Base-by-base conservation (phyloP, 1,140 invertebrate species). In the Chrysopa pallens region DNA sequence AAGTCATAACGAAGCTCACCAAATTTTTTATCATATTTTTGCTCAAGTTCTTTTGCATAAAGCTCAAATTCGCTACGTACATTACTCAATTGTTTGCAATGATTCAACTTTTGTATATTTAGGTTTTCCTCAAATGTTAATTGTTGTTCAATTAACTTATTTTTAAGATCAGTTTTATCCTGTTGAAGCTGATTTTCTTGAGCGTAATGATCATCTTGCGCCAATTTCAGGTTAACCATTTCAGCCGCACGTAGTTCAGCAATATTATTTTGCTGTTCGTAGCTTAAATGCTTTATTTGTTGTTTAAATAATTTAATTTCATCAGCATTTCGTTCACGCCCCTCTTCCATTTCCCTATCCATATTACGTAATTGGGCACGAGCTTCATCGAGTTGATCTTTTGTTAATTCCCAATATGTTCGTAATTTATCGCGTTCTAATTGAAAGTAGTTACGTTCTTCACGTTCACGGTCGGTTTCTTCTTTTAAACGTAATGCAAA, bases 391-490 rank as follows among this genome's bases (percentile, higher is more conserved):
- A 91, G 59, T 56, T 91, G 82, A 49, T 80, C 74, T 50, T 82
- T 73, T 1, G 85, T 84, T 38, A 90, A 85, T 60, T 95, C 89
- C 90, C 90, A 95, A 62, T 93, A 93, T 27, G 84, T 88, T 47
- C 87, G 73, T 11, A 95, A 74, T 64, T 93, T 93, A 58, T 96
- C 91, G 50, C 91, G 70, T 63, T 97, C 92, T 40, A 95, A 59
- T 66, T 95, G 91, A 52, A 95, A 94, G 57, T 84, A 94, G 60
- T 95, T 95, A 49, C 91, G 66, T 61, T 96, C 90, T 62, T 95
- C 90, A 50, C 90, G 69, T 63, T 95, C 91, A 37, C 86, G 73
- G 54, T 95, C 90, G 56, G 94, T 68, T 65, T 95, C 89, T 52
- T 91, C 85, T 53, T 87, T 76, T n/a, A 95, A 76, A 52, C 79